phyloP scores from a whole-genome alignment of 2,797 vertebrate species.

The Leptodactylus fallax region DNA sequence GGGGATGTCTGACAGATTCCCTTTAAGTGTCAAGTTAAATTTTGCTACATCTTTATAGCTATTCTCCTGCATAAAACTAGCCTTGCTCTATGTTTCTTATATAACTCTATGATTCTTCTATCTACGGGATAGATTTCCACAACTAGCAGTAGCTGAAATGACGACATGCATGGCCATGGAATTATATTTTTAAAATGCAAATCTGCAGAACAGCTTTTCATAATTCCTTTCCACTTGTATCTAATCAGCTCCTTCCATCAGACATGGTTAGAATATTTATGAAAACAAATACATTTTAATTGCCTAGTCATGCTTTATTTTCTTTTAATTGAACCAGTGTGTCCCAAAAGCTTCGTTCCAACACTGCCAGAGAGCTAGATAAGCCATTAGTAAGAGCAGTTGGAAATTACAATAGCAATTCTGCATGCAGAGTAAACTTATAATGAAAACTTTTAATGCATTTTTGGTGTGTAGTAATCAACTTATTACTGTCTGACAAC shows the following conservation, averaged over 20 bases:
- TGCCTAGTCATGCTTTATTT: constrained; percentile 56
- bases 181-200: constrained; percentile 26
- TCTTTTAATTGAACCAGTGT: constrained; percentile 52
- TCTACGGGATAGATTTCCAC: neutral
- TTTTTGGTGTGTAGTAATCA: constrained; percentile 48
- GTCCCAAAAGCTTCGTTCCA: constrained; percentile 49
- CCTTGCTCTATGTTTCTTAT: too few species aligned
- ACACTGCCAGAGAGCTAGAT: constrained; percentile 52
- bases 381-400: constrained; percentile 56
- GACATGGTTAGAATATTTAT: constrained; percentile 43
- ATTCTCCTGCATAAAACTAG: too few species aligned
- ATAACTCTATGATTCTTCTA: too few species aligned
- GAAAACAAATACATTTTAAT: constrained; percentile 59
- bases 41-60: too few species aligned
- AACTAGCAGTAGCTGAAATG: neutral
- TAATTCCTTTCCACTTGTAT: constrained; percentile 31
- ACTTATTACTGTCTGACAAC: constrained; percentile 56
- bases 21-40: too few species aligned
- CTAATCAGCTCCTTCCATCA: constrained; percentile 24
- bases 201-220: constrained; percentile 11
- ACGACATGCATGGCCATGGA: neutral
- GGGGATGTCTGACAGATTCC: too few species aligned
- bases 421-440: constrained; percentile 47
- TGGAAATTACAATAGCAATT: constrained; percentile 46
- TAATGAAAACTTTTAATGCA: constrained; percentile 61